phyloP scores from a whole-genome alignment of 2,113 vertebrate genomes.

The Calypte anna region DNA sequence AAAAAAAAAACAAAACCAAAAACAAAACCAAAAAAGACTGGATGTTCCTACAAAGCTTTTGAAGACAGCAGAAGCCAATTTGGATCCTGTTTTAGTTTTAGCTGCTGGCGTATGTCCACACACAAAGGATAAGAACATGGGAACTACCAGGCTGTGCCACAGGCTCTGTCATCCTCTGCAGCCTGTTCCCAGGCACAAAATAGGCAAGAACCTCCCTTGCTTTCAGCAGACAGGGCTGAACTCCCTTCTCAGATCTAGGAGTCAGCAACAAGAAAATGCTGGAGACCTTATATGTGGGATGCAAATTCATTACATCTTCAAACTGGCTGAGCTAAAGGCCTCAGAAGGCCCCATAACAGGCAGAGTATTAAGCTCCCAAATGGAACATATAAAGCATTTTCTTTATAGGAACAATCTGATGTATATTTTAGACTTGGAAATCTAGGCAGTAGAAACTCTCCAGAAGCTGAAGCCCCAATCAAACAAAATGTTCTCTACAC shows the following conservation, averaged over 20 bases:
- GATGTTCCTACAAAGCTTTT: not conserved
- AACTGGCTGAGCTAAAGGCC: not conserved
- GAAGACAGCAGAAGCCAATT: not conserved
- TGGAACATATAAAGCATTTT: not conserved
- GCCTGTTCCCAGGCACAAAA: not conserved
- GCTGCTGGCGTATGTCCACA: not conserved
- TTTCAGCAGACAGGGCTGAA: not conserved
- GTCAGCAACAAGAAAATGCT: not conserved
- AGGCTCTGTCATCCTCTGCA: not conserved
- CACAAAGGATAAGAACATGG: not conserved
- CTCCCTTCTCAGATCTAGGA: not conserved
- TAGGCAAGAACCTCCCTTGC: not conserved
- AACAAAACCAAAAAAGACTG: not conserved
- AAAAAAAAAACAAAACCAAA: not conserved
- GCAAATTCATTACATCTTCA: not conserved
- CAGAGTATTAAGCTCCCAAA: not conserved
- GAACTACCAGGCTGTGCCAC: not conserved
- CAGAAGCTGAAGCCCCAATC: slow-evolving; percentile 3
- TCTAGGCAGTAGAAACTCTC: slow-evolving; percentile 20
- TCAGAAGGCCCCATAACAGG: not conserved
- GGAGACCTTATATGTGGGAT: not conserved
- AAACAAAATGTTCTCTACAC: not conserved
- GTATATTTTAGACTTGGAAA: slow-evolving; percentile 2
- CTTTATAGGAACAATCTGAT: not conserved
- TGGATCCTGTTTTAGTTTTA: not conserved